These are phyloP conservation scores for Rhynchomys soricoides DNA, from an alignment of 2,113 vertebrate genomes.

Conservation along the genomic window DNA sequence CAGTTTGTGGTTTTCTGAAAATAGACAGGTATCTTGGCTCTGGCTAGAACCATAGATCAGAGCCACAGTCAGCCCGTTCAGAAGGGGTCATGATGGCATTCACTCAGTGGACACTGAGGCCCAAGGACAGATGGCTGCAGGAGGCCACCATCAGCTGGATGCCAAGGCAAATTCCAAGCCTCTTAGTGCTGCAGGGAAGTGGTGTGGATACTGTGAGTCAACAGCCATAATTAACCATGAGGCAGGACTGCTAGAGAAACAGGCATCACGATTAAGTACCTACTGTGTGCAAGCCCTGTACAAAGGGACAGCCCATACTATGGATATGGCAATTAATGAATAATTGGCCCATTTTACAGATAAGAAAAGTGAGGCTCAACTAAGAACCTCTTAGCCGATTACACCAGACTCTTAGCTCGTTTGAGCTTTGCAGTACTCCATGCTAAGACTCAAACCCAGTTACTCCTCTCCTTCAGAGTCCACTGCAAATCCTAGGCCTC, in stretches of 20 bases:
- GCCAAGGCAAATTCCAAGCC: slow-evolving; percentile 40
- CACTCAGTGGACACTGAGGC: rapidly evolving
- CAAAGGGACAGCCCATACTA: too few relatives aligned
- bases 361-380: background rate
- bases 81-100: background rate
- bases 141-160: rapidly evolving
- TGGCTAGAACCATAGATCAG: background rate
- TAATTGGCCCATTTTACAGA: background rate
- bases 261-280: background rate
- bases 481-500: background rate
- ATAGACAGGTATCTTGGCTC: background rate
- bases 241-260: background rate
- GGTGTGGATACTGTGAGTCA: background rate
- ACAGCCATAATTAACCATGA: background rate
- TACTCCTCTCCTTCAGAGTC: too few relatives aligned
- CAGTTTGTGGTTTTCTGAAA: background rate
- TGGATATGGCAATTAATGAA: background rate
- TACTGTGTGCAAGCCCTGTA: background rate
- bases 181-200: background rate
- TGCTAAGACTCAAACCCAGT: background rate
- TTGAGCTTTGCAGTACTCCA: background rate
- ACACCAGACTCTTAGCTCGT: background rate
- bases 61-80: background rate
- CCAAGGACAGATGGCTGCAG: background rate
- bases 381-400: background rate